phyloP scores from a whole-genome alignment of 2,888 invertebrate species.

The Spisula solida region DNA sequence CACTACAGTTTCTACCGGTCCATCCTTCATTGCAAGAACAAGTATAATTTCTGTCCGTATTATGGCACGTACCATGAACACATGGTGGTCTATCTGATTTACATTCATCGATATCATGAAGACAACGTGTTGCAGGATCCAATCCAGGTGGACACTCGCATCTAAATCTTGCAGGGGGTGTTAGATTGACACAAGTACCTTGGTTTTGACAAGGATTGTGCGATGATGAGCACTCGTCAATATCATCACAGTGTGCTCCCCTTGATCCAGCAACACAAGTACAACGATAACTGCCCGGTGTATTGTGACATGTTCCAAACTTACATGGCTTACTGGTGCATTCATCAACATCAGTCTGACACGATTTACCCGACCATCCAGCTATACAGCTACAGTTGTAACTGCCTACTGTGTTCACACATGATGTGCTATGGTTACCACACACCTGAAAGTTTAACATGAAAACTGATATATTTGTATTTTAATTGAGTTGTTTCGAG shows the following conservation, averaged over 20 bases:
- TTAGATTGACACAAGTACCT: conserved; percentile 35
- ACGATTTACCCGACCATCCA: conserved; percentile 55
- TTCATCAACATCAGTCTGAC: conserved; percentile 52
- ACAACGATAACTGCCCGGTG: conserved; percentile 29
- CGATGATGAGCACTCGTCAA: conserved; percentile 18
- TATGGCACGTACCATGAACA: no score
- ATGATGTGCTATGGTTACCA: conserved; percentile 7
- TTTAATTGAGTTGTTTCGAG: no score
- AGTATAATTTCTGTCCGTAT: conserved; percentile 27
- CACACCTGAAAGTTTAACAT: not conserved
- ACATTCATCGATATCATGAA: conserved; percentile 33
- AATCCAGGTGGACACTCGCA: conserved; percentile 29
- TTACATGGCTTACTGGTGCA: conserved; percentile 54
- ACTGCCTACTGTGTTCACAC: not conserved
- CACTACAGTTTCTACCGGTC: conserved; percentile 23
- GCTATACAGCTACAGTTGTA: not conserved
- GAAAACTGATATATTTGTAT: no score
- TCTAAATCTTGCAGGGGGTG: not conserved
- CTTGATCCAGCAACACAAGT: conserved; percentile 1
- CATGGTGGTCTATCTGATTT: conserved; percentile 2
- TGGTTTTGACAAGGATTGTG: conserved; percentile 19
- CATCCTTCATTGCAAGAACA: conserved; percentile 28
- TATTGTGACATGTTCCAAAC: conserved; percentile 32
- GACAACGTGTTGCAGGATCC: conserved; percentile 4
- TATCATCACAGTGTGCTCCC: conserved; percentile 36